These are phyloP conservation scores for Gopherus evgoodei DNA, from an alignment of 2,113 vertebrate genomes.

Conservation along the genomic window DNA sequence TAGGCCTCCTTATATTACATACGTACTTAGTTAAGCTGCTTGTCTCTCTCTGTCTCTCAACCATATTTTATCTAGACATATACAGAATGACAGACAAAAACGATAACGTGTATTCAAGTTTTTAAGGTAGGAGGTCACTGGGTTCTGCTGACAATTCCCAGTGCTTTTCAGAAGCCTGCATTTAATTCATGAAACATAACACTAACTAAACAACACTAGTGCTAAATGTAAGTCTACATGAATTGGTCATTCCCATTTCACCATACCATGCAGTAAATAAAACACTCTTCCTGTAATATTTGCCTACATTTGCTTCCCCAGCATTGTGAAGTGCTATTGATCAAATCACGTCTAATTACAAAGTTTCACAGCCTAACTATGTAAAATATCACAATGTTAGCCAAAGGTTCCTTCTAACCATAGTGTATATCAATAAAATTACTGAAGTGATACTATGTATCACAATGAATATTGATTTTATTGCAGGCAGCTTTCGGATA, in stretches of 20 bases:
- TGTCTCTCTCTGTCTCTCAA: background rate
- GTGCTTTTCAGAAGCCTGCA: background rate
- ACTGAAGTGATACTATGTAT: background rate
- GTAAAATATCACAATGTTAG: constrained; percentile 10
- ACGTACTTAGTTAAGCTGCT: background rate
- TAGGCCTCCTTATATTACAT: background rate
- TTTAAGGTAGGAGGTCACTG: background rate
- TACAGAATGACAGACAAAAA: background rate
- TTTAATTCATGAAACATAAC: background rate
- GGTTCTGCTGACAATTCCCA: background rate
- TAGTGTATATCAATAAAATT: constrained; percentile 3
- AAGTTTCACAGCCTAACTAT: constrained; percentile 26
- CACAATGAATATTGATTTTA: background rate
- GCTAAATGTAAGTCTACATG: background rate
- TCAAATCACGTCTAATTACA: background rate
- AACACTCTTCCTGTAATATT: constrained; percentile 60
- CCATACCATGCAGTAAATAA: background rate
- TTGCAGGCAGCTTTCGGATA: background rate
- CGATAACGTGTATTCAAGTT: background rate
- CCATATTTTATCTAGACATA: background rate
- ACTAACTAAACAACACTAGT: background rate
- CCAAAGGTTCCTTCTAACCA: constrained; percentile 15
- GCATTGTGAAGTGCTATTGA: background rate
- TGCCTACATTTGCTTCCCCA: background rate
- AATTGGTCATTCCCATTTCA: background rate